Conservation (phyloP, 2,113 vertebrate genomes). For the Ancistrus triradiatus region DNA sequence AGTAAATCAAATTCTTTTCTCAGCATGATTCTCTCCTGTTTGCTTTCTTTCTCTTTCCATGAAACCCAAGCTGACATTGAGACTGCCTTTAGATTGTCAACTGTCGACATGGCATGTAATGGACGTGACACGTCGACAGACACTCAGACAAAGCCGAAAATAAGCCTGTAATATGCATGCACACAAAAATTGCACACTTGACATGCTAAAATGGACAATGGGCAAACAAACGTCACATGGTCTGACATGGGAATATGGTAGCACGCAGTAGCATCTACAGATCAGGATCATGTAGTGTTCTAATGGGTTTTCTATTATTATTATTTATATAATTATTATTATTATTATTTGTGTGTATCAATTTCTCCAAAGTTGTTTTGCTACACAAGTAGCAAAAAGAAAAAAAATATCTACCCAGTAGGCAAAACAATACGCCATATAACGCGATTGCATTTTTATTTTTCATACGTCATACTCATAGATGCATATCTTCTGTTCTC, state of each 20-base stretch:
- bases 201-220: background rate
- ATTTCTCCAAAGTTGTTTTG: too few species aligned
- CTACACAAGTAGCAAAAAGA: too few species aligned
- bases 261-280: background rate
- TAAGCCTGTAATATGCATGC: background rate
- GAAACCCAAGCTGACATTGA: conserved; percentile 58
- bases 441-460: too few species aligned
- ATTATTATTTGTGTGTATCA: too few species aligned
- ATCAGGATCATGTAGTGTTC: too few species aligned
- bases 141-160: background rate
- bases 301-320: too few species aligned
- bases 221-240: background rate
- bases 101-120: conserved; percentile 46
- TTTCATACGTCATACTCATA: too few species aligned
- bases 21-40: conserved; percentile 35
- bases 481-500: too few species aligned
- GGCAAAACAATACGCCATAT: too few species aligned
- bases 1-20: conserved; percentile 3
- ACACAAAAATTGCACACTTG: background rate
- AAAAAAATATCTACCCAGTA: too few species aligned
- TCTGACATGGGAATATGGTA: background rate
- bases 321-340: too few species aligned
- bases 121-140: background rate
- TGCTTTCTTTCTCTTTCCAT: conserved; percentile 39
- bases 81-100: conserved; percentile 49